Evolutionary conservation across 2,113 vertebrate species (phyloP), one percentile per base, ranked within the genome.

Genomic region (Halichoerus grypus): DNA sequence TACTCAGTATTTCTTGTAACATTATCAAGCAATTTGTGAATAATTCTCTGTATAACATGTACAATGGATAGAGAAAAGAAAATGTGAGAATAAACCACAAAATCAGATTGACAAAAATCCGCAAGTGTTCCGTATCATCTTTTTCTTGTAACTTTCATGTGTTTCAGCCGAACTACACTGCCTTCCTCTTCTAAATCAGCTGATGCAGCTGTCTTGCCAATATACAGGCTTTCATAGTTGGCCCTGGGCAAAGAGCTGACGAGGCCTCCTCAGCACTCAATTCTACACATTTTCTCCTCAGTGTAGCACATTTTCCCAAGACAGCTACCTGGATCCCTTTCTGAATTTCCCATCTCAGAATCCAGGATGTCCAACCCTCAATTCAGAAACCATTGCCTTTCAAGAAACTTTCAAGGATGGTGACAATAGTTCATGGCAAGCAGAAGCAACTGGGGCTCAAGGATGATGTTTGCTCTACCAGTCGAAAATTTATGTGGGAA

Each of bases 11-110:
- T 93, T 93, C 80, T 96, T 93, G 26, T 86, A 92, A 92, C 39
- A 72, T 57, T 90, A 91, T 85, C 63, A 88, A 97, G 61, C 8
- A 79, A 92, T 94, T 74, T 55, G 67, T 94, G 42, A 49, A 28
- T 95, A 51, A 36, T 59, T 63, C 51, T 86, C 22, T 87, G 26
- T 61, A 26, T 90, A 67, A 72, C 24, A 49, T 39, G 81, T 12
- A 91, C 86, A 71, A 46, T 31, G 28, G 36, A 85, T 10, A 83
- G 55, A 36, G 16, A 49, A 3, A 21, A 26, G 31, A 95, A 95
- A 49, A 84, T 39, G 4, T 80, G 91, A 94, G 46, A 91, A 49
- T 91, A 83, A 96, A 49, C 31, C 33, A 67, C 16, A 76, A 72
- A 72, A 89, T 94, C 72, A 77, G 26, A 69, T 42, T 36, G 59